phyloP scores from a whole-genome alignment of 2,797 vertebrate species.

The Eulemur albifrons region DNA sequence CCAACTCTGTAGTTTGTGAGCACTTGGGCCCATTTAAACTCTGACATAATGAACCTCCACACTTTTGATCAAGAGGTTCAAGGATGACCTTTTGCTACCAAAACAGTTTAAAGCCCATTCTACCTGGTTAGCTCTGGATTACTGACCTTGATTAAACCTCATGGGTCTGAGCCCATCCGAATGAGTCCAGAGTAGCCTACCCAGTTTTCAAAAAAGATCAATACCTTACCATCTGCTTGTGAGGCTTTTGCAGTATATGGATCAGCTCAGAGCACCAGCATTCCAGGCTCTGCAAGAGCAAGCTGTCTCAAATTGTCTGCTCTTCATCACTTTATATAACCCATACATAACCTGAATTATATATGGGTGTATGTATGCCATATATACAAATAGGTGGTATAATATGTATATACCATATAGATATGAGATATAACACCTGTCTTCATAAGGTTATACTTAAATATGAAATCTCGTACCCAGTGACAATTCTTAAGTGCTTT shows the following conservation, averaged over 20 bases:
- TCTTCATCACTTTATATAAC: constrained; percentile 19
- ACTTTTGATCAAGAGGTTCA: constrained; percentile 28
- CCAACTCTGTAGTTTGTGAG: neutral
- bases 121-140: neutral
- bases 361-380: neutral
- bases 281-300: neutral
- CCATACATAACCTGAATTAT: neutral
- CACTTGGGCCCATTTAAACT: neutral
- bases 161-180: neutral
- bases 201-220: constrained; percentile 27
- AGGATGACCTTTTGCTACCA: neutral
- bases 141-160: constrained; percentile 23
- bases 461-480: neutral
- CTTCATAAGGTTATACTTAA: neutral
- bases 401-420: neutral
- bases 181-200: constrained; percentile 2
- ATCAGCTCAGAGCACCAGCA: constrained; percentile 27
- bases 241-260: constrained; percentile 11
- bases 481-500: neutral
- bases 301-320: neutral
- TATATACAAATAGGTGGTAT: neutral
- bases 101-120: neutral
- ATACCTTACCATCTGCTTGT: constrained; percentile 7
- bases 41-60: neutral
- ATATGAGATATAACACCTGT: neutral